phyloP scores from a whole-genome alignment of 2,888 invertebrate species.

The Spodoptera exigua region DNA sequence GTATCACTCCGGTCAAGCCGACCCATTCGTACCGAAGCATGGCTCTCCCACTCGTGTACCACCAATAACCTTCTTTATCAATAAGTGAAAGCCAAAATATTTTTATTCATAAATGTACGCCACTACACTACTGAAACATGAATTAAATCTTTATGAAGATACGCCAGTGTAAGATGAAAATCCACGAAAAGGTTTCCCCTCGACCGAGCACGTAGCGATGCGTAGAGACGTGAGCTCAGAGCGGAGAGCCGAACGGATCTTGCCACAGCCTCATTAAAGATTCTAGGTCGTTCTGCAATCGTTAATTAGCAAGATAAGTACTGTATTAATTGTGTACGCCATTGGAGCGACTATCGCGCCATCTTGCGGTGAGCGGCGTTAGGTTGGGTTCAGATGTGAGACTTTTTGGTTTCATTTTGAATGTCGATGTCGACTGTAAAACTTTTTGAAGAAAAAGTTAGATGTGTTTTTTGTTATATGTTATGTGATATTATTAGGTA shows the following conservation, averaged over 20 bases:
- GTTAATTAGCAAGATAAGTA: slow-evolving; percentile 87
- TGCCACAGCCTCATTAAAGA: slow-evolving; percentile 86
- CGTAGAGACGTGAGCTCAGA: slow-evolving; percentile 53
- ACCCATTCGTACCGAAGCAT: too few relatives aligned
- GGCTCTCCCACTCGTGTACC: too few relatives aligned
- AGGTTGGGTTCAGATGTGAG: slow-evolving; percentile 32
- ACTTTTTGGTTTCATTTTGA: slow-evolving; percentile 18
- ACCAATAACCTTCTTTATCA: too few relatives aligned
- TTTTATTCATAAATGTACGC: too few relatives aligned
- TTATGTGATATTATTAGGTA: too few relatives aligned
- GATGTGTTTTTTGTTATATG: background rate
- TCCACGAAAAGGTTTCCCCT: slow-evolving; percentile 33
- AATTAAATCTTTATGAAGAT: background rate
- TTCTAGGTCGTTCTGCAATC: slow-evolving; percentile 88
- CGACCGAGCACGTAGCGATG: slow-evolving; percentile 39
- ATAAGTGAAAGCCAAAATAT: too few relatives aligned
- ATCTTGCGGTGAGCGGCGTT: slow-evolving; percentile 68
- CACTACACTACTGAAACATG: too few relatives aligned
- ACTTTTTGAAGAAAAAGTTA: background rate
- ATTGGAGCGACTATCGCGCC: slow-evolving; percentile 80
- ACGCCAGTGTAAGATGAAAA: slow-evolving; percentile 23
- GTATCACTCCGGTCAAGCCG: too few relatives aligned
- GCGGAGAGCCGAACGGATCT: slow-evolving; percentile 77
- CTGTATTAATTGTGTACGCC: slow-evolving; percentile 87
- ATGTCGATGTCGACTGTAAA: background rate